Evolutionary conservation across 2,113 vertebrate genomes (phyloP), one percentile per base, ranked within the genome.

Genomic region (Mesembrinibis cayennensis): DNA sequence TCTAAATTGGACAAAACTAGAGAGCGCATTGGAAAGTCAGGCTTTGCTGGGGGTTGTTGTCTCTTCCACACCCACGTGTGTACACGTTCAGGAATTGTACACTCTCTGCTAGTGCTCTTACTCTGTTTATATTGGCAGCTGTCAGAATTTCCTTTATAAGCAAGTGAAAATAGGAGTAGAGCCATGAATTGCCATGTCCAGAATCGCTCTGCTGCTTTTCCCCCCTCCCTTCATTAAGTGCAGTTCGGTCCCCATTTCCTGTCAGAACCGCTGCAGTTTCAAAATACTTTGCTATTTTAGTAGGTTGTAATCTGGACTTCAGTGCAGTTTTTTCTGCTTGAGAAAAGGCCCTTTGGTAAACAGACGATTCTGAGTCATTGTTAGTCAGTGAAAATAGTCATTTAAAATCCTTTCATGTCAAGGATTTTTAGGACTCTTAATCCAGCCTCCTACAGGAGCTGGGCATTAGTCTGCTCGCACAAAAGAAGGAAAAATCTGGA

Each of bases 361-460:
- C 95, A 97, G 85, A 69, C n/a, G 30, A 22, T 87, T 93, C 86
- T 95, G 95, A 96, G 90, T 98, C 94, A 91, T 67, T 91, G 55
- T 84, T 95, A 91, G 82, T 93, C 70, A 72, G 36, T 86, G 92
- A 89, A 81, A 95, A 97, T 25, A 94, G 53, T 83, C 0, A n/a
- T 89, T 86, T 74, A 72, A 81, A 93, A 88, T 78, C 45, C 79
- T 89, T 98, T 96, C 55, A 55, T 89, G 73, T 95, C 73, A 73
- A 83, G 65, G 44, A 88, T 76, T 93, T 92, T 93, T 94, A 66
- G 34, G 72, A 87, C 87, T 96, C 36, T 84, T 78, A 87, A 95
- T 87, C 90, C 63, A 56, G 49, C 9, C 81, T 88, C 30, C 84
- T 90, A 34, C 38, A 56, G 79, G 82, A 69, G 58, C 45, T 90